These are phyloP conservation scores for Paraescarpia echinospica DNA, from an alignment of 1,140 invertebrate genomes.

Conservation along the genomic window DNA sequence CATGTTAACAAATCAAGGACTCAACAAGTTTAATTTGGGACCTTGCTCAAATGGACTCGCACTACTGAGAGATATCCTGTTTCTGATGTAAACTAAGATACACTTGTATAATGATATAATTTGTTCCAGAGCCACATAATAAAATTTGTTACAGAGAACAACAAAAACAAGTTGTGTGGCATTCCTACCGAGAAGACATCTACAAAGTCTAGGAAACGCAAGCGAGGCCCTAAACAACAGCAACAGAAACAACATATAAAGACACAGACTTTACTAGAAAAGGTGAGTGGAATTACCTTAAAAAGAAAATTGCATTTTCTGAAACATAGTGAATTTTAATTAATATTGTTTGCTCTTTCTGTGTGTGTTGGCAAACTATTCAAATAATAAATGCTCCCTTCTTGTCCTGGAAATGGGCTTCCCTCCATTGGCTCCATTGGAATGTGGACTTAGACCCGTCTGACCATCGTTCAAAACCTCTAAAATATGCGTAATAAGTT, in stretches of 20 bases:
- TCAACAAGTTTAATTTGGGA: not conserved
- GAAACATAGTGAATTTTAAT: too few relatives aligned
- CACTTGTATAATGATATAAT: too few relatives aligned
- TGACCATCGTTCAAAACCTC: too few relatives aligned
- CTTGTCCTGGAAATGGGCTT: too few relatives aligned
- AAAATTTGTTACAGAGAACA: not conserved
- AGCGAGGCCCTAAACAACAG: conserved; percentile 11
- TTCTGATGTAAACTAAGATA: not conserved
- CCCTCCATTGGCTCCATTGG: too few relatives aligned
- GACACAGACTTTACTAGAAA: conserved; percentile 28
- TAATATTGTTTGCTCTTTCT: too few relatives aligned
- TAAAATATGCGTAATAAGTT: too few relatives aligned
- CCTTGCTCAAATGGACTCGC: not conserved
- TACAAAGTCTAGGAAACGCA: conserved; percentile 31
- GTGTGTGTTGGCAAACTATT: too few relatives aligned
- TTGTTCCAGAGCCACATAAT: not conserved
- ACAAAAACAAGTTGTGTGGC: not conserved
- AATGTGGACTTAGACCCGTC: too few relatives aligned
- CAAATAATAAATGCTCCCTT: too few relatives aligned
- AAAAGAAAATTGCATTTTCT: too few relatives aligned
- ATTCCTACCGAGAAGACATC: not conserved
- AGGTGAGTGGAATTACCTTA: conserved; percentile 22
- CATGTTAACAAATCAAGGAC: too few relatives aligned
- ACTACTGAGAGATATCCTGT: not conserved
- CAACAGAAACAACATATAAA: conserved; percentile 15